phyloP scores from a whole-genome alignment of 1,140 invertebrate genomes.

The Marisa cornuarietis region DNA sequence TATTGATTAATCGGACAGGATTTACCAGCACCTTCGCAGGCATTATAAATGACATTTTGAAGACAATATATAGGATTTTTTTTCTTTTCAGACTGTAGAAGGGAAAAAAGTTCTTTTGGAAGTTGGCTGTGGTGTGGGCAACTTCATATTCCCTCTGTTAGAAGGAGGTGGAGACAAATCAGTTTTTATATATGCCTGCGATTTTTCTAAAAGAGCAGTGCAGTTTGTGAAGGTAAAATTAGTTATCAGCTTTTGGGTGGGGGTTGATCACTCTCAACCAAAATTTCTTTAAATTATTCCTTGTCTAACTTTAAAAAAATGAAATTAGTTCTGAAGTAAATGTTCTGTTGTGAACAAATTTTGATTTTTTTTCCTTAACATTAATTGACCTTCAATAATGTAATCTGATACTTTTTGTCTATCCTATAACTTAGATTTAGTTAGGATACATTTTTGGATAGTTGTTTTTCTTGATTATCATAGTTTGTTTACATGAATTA shows the following conservation, averaged over 20 bases:
- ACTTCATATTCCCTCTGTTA: slow-evolving; percentile 92
- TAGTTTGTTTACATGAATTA: too few species aligned
- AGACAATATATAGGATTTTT: background rate
- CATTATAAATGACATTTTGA: background rate
- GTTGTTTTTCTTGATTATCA: too few species aligned
- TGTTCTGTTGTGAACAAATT: background rate
- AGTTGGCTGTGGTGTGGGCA: slow-evolving; percentile 97
- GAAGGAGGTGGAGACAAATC: slow-evolving; percentile 78
- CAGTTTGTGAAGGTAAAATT: slow-evolving; percentile 79
- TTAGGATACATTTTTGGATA: too few species aligned
- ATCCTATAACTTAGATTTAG: too few species aligned
- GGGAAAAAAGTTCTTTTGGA: slow-evolving; percentile 72
- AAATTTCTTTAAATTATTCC: too few species aligned
- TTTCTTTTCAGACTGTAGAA: slow-evolving; percentile 18
- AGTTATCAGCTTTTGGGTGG: slow-evolving; percentile 3
- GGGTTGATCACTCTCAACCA: too few species aligned
- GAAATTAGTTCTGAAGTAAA: too few species aligned
- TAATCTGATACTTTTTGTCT: too few species aligned
- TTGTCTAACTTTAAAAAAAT: background rate
- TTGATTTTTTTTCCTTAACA: background rate
- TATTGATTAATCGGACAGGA: background rate
- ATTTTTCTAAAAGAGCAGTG: slow-evolving; percentile 91
- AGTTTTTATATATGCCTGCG: slow-evolving; percentile 87
- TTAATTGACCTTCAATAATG: background rate
- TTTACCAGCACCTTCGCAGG: background rate